Evolutionary conservation across 2,797 vertebrate species (phyloP).

Genomic region (Sphenopsis melanotis): DNA sequence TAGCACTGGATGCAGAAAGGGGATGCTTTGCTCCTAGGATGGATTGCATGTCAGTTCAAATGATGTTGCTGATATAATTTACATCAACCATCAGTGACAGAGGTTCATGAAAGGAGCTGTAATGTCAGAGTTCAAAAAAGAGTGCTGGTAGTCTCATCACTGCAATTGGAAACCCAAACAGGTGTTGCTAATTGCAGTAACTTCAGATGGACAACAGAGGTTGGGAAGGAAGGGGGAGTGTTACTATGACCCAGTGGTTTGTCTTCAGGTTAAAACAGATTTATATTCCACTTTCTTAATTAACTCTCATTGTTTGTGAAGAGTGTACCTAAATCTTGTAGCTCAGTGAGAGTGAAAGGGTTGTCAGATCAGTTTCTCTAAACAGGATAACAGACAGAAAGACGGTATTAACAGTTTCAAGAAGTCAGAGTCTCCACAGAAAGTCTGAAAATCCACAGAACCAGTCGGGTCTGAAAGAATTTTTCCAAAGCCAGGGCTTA

Average conservation of each 20-base stretch:
- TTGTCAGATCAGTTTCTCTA: neutral
- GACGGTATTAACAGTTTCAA: neutral
- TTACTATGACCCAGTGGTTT: neutral
- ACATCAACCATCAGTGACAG: neutral
- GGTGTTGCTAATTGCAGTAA: neutral
- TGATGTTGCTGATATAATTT: neutral
- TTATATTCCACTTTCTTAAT: neutral
- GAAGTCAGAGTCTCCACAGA: neutral
- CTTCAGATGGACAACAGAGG: neutral
- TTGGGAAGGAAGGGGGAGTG: neutral
- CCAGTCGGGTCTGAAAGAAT: neutral
- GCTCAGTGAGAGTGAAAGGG: neutral
- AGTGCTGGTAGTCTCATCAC: neutral
- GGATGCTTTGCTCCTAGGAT: neutral
- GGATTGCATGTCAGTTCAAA: fast-evolving
- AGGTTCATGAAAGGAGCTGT: neutral
- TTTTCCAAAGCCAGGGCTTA: neutral
- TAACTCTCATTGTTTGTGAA: neutral
- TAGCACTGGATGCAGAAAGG: neutral
- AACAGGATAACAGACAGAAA: neutral
- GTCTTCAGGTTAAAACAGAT: neutral
- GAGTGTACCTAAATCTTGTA: neutral
- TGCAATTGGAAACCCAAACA: neutral
- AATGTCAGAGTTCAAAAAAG: neutral
- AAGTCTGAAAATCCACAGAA: neutral